Evolutionary conservation across 1,140 invertebrate species (phyloP).

Genomic region (Oedothorax gibbosus): DNA sequence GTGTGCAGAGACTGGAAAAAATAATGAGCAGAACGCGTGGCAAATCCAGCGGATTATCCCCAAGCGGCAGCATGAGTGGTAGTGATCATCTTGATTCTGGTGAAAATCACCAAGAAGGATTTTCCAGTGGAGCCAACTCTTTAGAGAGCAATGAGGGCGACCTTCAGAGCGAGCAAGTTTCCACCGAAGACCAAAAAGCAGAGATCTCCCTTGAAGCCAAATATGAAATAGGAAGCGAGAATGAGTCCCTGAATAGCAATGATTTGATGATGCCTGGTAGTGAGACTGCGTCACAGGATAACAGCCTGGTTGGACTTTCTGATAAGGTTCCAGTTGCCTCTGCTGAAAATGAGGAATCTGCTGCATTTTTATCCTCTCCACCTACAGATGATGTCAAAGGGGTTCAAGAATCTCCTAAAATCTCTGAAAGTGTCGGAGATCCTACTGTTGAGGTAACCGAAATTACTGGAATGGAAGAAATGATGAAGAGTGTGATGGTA

Average conservation of each 20-base stretch:
- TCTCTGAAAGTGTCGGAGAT: no score
- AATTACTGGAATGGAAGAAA: no score
- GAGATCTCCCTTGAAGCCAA: slow-evolving; percentile 37
- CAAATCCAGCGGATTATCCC: slow-evolving; percentile 66
- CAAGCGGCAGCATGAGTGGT: slow-evolving; percentile 42
- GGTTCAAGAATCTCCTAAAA: no score
- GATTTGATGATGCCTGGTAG: slow-evolving; percentile 45
- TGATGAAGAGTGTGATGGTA: no score
- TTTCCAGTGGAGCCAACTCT: slow-evolving; percentile 55
- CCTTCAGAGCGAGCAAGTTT: slow-evolving; percentile 24
- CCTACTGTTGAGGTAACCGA: no score
- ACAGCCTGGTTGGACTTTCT: slow-evolving; percentile 43
- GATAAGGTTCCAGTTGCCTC: background rate
- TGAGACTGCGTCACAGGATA: slow-evolving; percentile 47
- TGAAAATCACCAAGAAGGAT: slow-evolving; percentile 42
- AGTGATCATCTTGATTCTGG: slow-evolving; percentile 52
- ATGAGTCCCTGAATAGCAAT: slow-evolving; percentile 55
- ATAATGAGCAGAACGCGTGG: slow-evolving; percentile 85
- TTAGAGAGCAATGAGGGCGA: slow-evolving; percentile 53
- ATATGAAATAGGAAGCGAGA: slow-evolving; percentile 44
- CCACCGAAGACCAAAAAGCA: slow-evolving; percentile 25
- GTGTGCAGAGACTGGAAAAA: slow-evolving; percentile 77
- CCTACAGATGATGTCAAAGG: no score
- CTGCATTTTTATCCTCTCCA: no score
- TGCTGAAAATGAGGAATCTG: no score